Percentiles rank a stretch among this genome's conserved stretches.
Evolutionary conservation across 2,888 invertebrate genomes (phyloP).

Genomic region (Pyrrhosoma nymphula): DNA sequence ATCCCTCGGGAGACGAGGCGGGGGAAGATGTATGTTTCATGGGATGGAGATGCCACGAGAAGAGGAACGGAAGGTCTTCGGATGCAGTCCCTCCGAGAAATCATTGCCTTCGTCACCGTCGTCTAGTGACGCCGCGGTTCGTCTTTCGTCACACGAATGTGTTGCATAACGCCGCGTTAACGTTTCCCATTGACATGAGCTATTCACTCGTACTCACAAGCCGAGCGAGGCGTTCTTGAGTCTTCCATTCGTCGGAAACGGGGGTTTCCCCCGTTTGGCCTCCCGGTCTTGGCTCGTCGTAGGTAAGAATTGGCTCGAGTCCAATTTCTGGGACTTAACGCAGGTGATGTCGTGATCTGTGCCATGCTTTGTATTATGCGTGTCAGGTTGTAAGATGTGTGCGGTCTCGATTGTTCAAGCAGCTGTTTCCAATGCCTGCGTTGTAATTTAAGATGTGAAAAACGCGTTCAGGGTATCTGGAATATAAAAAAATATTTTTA

Average conservation of each 20-base stretch:
- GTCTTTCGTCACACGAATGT: not conserved
- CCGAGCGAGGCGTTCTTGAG: not conserved
- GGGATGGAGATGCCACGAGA: not conserved
- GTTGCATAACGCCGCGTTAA: not conserved
- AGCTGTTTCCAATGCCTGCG: too few species aligned
- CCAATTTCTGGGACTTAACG: not conserved
- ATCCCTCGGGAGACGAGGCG: not conserved
- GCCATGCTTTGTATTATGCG: too few species aligned
- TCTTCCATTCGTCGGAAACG: not conserved
- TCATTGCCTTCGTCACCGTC: not conserved
- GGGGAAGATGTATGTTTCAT: too few species aligned
- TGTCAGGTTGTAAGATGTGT: too few species aligned
- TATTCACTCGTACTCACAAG: not conserved
- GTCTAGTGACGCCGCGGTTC: not conserved
- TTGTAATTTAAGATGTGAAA: too few species aligned
- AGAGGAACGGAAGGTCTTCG: not conserved
- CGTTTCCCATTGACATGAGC: not conserved
- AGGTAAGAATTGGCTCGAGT: not conserved
- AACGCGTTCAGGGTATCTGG: too few species aligned
- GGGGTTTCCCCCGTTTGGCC: not conserved
- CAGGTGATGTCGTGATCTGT: too few species aligned
- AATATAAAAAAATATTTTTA: too few species aligned
- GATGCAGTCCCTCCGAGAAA: not conserved
- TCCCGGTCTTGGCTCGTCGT: not conserved
- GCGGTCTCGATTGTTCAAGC: too few species aligned